Evolutionary conservation across 2,888 invertebrate species (phyloP).

Genomic region (Morinoia aosen): DNA sequence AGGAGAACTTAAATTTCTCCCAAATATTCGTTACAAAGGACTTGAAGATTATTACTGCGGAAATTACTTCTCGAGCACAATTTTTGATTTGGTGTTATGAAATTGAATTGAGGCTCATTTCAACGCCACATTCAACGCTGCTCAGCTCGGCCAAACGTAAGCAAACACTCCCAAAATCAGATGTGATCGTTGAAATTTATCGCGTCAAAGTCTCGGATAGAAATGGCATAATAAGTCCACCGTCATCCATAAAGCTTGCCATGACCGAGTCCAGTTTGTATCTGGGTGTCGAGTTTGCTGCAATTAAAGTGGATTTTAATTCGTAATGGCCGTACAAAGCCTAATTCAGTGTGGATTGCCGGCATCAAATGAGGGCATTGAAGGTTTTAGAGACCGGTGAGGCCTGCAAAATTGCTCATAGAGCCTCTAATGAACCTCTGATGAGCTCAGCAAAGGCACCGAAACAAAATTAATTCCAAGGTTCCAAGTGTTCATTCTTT

Average conservation of each 20-base stretch:
- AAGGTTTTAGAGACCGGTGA: slow-evolving; percentile 1
- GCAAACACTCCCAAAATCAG: too few species aligned
- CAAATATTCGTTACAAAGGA: too few species aligned
- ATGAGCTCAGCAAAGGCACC: background rate
- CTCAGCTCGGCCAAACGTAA: too few species aligned
- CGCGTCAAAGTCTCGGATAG: background rate
- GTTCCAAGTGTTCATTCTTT: background rate
- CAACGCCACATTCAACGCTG: too few species aligned
- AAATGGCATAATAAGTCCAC: background rate
- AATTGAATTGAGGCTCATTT: too few species aligned
- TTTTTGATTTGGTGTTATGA: too few species aligned
- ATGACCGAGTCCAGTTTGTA: background rate
- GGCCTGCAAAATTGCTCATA: background rate
- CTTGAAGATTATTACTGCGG: too few species aligned
- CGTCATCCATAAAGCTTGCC: background rate
- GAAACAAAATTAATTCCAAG: background rate
- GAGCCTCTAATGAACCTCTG: slow-evolving; percentile 1
- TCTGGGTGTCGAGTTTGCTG: background rate
- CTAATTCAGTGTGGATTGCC: background rate
- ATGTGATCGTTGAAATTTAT: background rate
- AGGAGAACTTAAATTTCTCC: too few species aligned
- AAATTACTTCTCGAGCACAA: too few species aligned
- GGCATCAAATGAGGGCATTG: slow-evolving; percentile 1
- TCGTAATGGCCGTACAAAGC: background rate
- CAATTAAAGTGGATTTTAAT: background rate